Base-by-base conservation (phyloP, 2,797 vertebrate genomes). In the Capromys pilorides region DNA sequence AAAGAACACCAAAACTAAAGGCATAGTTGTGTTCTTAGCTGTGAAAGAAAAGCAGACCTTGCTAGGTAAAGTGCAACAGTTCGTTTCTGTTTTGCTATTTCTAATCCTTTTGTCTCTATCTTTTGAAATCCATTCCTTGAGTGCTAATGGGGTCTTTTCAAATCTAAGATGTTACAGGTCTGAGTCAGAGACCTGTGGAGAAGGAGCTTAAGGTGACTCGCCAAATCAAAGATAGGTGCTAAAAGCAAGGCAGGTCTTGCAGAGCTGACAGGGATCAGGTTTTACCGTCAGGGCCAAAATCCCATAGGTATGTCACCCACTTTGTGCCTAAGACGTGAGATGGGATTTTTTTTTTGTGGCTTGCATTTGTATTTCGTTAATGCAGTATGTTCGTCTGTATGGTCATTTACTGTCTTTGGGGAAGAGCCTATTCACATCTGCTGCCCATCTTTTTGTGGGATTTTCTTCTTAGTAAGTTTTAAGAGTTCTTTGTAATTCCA, bases 71-170 rank as follows among this genome's bases (percentile, higher is more conserved):
- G 59, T 81, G 92, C 45, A 51, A 62, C 78, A 45, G 19, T 87
- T 75, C 26, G 24, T 51, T n/a, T 64, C 9, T 41, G 31, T 18
- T 80, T 86, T 66, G 18, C 45, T 82, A 33, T 81, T 92, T 93
- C 54, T 88, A 24, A 24, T 71, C 24, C 54, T 90, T 94, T 96
- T 67, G 69, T 39, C 61, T 81, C 31, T 51, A 77, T 94, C 77
- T 45, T 5, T 69, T 45, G 21, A 22, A 45, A 45, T 28, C 6
- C 26, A 80, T 79, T 61, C 19, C 26, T 31, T 78, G 12, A 33
- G 16, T 78, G 16, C 45, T 78, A 33, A 51, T 31, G 51, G 77
- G 49, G 49, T 8, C 77, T 33, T 14, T 54, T n/a, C 28, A 31
- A 54, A 79, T 9, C 77, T 79, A 54, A 54, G 45, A 21, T 18